Percentiles rank a stretch among this genome's conserved stretches.
phyloP scores from a whole-genome alignment of 2,888 invertebrate genomes.

The Branchipolynoe longqiensis region DNA sequence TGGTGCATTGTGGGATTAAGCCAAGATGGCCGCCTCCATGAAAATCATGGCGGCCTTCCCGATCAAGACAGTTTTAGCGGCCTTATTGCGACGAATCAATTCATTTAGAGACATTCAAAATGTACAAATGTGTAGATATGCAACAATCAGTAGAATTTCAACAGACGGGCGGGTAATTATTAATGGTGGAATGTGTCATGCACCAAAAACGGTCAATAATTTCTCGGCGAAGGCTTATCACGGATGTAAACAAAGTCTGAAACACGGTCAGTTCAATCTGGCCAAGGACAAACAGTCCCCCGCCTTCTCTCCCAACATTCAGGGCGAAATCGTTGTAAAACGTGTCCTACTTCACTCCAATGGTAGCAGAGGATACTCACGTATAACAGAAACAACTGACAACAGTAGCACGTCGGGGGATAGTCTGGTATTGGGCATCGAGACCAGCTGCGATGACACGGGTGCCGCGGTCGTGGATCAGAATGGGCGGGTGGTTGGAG shows the following conservation, averaged over 20 bases:
- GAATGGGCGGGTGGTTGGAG: conserved; percentile 88
- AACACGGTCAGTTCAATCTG: not conserved
- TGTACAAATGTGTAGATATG: not conserved
- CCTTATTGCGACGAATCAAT: not conserved
- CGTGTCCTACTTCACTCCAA: not conserved
- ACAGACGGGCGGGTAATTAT: no score
- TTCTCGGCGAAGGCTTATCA: no score
- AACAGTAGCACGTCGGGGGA: not conserved
- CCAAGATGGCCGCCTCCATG: conserved; percentile 78
- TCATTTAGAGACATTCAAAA: not conserved
- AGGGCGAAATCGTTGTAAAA: no score
- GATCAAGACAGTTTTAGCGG: not conserved
- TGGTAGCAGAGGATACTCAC: not conserved
- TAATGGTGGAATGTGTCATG: not conserved
- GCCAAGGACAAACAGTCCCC: conserved; percentile 29
- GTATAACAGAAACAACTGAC: not conserved
- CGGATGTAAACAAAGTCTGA: conserved; percentile 22
- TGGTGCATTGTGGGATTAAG: conserved; percentile 62
- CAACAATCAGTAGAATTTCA: not conserved
- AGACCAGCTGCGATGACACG: conserved; percentile 99
- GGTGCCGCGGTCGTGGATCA: conserved; percentile 93
- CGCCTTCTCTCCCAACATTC: no score
- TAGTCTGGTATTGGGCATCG: conserved; percentile 90
- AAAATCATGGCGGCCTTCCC: conserved; percentile 10
- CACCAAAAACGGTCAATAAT: not conserved